Evolutionary conservation across 1,140 invertebrate genomes (phyloP).

Genomic region (Drepana arcuata): DNA sequence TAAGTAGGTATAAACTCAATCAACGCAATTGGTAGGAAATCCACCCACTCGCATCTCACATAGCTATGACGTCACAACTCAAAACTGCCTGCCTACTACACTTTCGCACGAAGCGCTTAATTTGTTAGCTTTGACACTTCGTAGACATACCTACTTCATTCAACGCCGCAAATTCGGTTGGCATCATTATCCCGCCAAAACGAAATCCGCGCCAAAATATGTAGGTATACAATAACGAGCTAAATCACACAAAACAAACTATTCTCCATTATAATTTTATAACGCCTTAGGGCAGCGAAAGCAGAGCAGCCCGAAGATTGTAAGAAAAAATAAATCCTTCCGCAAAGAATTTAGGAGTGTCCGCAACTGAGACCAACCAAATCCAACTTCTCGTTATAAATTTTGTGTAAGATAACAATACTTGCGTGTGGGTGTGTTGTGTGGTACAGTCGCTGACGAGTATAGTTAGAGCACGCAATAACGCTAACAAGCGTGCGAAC

Average conservation of each 20-base stretch:
- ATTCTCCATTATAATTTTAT: constrained; percentile 55
- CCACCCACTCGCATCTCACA: too few relatives aligned
- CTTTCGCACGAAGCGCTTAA: too few relatives aligned
- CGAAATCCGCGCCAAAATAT: too few relatives aligned
- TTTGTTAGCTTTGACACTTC: too few relatives aligned
- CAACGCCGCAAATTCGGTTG: too few relatives aligned
- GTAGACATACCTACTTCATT: too few relatives aligned
- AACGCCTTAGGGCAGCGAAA: constrained; percentile 38
- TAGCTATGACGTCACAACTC: too few relatives aligned
- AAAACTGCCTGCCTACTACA: too few relatives aligned
- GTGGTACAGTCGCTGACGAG: constrained; percentile 65
- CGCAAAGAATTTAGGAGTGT: constrained; percentile 69
- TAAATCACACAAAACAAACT: constrained; percentile 37
- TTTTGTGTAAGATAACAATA: constrained; percentile 71
- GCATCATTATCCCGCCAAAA: constrained; percentile 19
- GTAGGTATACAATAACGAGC: constrained; percentile 39
- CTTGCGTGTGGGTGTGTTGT: constrained; percentile 64
- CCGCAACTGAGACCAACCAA: constrained; percentile 57
- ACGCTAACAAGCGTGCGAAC: constrained; percentile 65
- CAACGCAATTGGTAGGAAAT: too few relatives aligned
- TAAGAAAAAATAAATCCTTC: constrained; percentile 59
- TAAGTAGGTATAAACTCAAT: too few relatives aligned
- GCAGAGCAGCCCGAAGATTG: constrained; percentile 26
- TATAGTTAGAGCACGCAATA: constrained; percentile 71
- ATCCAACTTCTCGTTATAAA: constrained; percentile 68